Evolutionary conservation across 2,113 vertebrate species (phyloP), one percentile per base, ranked within the genome.

Genomic region (Delphinus delphis): DNA sequence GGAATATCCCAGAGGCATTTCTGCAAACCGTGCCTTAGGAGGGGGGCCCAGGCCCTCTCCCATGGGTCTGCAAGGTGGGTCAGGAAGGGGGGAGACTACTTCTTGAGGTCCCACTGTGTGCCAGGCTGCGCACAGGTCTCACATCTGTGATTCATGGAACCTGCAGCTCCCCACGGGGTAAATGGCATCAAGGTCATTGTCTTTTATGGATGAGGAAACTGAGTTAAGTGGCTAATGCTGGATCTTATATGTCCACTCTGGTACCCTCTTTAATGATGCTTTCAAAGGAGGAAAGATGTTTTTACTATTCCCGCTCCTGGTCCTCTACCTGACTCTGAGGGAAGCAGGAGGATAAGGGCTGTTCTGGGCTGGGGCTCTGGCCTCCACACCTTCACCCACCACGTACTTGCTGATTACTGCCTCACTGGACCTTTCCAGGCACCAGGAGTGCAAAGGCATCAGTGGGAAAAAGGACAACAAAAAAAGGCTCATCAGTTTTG

Each of bases 321-420:
- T 41, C 13, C 71, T 76, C 67, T 53, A 55, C 50, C 3, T 10
- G 55, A 23, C 50, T 25, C 5, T 0, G 2, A 18, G 15, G 18
- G 84, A 9, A 47, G 25, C 38, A 50, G 53, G 47, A 20, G 62
- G 2, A 0, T 0, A 1, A 31, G 33, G 28, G 10, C 53, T 0
- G 1, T 4, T 14, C 12, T 1, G 28, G 36, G 20, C 28, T 17
- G 3, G 8, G 41, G 38, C 31, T 47, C 67, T 2, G 7, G 53
- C 44, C 31, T 63, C 60, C 25, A 23, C 55, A 11, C 26, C 41
- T 21, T 25, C 0, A 1, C 9, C 41, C 4, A 8, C 44, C 4
- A 0, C 0, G 1, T 0, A 25, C 55, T 63, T 15, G 13, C 2
- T 0, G 38, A 28, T 3, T 55, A 31, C 21, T 36, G n/a, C 26